Base-by-base conservation (phyloP, 2,888 invertebrate genomes). In the Protonemura montana region DNA sequence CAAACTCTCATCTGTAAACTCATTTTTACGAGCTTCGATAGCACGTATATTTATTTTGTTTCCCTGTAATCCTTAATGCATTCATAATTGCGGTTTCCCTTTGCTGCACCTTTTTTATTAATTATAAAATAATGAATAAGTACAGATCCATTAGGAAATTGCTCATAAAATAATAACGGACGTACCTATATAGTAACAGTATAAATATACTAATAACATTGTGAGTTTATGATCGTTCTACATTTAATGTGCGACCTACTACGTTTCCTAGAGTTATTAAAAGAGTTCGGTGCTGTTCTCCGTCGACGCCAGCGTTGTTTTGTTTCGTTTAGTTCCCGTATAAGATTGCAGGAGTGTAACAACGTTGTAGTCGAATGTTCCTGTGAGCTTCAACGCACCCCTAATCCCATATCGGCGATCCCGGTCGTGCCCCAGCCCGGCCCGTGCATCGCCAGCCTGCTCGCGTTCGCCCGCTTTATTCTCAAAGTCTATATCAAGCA, bases 401-500 rank as follows among this genome's bases (percentile, higher is more conserved):
- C 21, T 59, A 59, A 81, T 81, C 81, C 81, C 30, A 1, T 81
- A 16, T 78, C 5, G 27, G 7, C 78, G n/a, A 78, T 28, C 78
- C 78, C 2, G 10, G 5, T 7, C n/a, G 10, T 78, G 28, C 30
- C 13, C 30, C 81, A 80, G n/a, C 80, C 80, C 80, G 7, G 13
- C 76, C 76, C 28, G 35, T 10, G 3, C 35, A 10, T 27, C 29
- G 5, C 41, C 41, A 5, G 13, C 41, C 28, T 80, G 3, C 80
- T 26, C 26, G 5, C 26, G 41, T 6, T n/a, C 77, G n/a, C 7
- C 83, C 83, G 59, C 41, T 80, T 83, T 83, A 83, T 83, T 76
- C 84, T 21, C 84, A 84, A 59, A 84, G 84, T 84, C 84, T 76
- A 84, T 84, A 59, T 84, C 76, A 76, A 13, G 29, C n/a, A 26